Conservation (phyloP, 1,140 invertebrate species). For the Adelges cooleyi region DNA sequence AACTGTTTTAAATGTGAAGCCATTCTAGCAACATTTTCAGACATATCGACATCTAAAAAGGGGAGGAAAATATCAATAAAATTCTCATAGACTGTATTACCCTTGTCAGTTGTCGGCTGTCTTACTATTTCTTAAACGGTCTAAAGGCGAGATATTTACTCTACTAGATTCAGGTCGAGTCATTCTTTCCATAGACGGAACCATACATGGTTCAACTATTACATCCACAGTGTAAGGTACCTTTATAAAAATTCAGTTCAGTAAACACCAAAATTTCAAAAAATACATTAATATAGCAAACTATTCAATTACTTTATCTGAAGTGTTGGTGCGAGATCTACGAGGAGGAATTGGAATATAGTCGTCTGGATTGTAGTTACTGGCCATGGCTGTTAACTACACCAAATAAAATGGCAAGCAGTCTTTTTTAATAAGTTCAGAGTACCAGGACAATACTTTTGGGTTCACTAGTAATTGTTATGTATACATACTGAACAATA, state of each 20-base stretch:
- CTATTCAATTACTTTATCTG: background rate
- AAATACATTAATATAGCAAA: too few species aligned
- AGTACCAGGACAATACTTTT: too few species aligned
- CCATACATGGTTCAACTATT: background rate
- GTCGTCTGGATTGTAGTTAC: slow-evolving; percentile 4
- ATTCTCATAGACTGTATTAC: background rate
- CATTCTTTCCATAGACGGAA: slow-evolving; percentile 15
- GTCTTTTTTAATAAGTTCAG: too few species aligned
- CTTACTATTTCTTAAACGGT: slow-evolving; percentile 21
- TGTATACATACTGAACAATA: too few species aligned
- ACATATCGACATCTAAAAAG: slow-evolving; percentile 20
- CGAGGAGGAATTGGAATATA: slow-evolving; percentile 15
- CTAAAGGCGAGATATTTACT: slow-evolving; percentile 7
- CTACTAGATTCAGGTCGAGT: background rate
- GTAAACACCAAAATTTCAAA: background rate
- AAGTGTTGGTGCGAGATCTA: slow-evolving; percentile 4
- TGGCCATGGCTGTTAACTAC: background rate
- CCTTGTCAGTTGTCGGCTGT: too few species aligned
- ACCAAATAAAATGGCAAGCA: background rate
- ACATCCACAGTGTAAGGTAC: slow-evolving; percentile 13
- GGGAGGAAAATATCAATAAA: background rate
- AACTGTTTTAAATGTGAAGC: slow-evolving; percentile 21
- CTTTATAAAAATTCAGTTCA: background rate
- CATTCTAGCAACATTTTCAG: slow-evolving; percentile 23
- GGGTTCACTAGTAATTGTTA: too few species aligned